Evolutionary conservation across 1,140 invertebrate genomes (phyloP).

Genomic region (Drosophila sulfurigaster): DNA sequence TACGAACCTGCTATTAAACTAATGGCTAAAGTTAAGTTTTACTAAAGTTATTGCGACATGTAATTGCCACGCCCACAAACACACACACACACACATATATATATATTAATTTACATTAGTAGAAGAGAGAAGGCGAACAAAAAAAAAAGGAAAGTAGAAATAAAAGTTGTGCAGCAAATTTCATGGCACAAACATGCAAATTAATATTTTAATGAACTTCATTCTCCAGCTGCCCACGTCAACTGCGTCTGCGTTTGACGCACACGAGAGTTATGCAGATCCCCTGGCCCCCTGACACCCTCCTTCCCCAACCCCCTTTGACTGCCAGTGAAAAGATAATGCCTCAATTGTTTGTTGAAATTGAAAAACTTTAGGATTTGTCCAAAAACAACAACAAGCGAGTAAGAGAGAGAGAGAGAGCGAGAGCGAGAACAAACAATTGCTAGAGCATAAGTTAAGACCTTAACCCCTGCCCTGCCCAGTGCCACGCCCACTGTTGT

Average conservation of each 20-base stretch:
- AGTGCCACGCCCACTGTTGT: background rate
- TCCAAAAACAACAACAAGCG: background rate
- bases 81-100: background rate
- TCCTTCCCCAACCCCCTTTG: background rate
- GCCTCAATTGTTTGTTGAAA: conserved; percentile 82
- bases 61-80: background rate
- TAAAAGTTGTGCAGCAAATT: conserved; percentile 42
- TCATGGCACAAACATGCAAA: conserved; percentile 69
- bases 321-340: conserved; percentile 58
- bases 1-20: too few species aligned
- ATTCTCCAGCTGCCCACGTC: background rate
- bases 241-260: conserved; percentile 26
- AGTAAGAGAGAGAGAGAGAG: background rate
- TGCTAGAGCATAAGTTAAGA: conserved; percentile 64
- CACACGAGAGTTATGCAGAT: conserved; percentile 19
- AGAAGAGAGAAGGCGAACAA: too few species aligned
- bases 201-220: conserved; percentile 82
- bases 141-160: too few species aligned
- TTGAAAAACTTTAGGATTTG: conserved; percentile 77
- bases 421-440: conserved; percentile 17
- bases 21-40: too few species aligned
- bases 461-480: conserved; percentile 9
- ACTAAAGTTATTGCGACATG: too few species aligned
- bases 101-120: background rate
- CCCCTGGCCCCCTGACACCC: background rate